Evolutionary conservation across 2,797 vertebrate genomes (phyloP), one percentile per base, ranked within the genome.

Genomic region (Columba guinea): DNA sequence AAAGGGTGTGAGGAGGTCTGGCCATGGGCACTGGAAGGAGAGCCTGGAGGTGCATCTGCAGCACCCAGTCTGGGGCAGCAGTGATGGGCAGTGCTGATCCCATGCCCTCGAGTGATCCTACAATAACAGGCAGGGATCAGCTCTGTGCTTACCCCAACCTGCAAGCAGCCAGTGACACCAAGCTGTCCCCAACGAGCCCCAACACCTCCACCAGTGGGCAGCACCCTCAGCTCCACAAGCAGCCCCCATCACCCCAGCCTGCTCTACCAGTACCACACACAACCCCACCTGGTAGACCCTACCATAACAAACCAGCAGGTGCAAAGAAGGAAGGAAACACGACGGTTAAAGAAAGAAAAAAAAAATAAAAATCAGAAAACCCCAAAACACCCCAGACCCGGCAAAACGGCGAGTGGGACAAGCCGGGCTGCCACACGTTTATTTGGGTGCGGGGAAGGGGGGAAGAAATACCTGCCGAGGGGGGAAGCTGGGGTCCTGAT

Each of bases 381-480:
- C 26, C 27, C 56, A 34, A 65, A 65, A 14, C 51, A 60, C 30
- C 64, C 71, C 55, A 65, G 59, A 73, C 59, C 74, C 16, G 11
- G 55, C 51, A 71, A 62, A 89, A 76, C 20, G 10, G 59, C 8
- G 9, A 87, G 75, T 0, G 3, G 51, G 37, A 41, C 37, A 53
- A 79, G 63, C 58, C 21, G 16, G 41, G 59, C 76, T 52, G 71
- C 73, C 71, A 17, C 67, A 55, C n/a, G 5, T 95, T 95, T 95
- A 95, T 95, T 95, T 41, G 82, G 82, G 41, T 59, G 35, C 37
- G 13, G 23, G 12, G 18, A 8, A 39, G 5, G 14, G 37, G 39
- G 44, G 20, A 39, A 65, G 24, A 71, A 93, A 84, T 96, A 91
- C 96, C 76, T 95, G 88, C 65, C 51, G 63, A 75, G 37, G 44